phyloP scores from a whole-genome alignment of 2,113 vertebrate species.

The Tragulus kanchil region DNA sequence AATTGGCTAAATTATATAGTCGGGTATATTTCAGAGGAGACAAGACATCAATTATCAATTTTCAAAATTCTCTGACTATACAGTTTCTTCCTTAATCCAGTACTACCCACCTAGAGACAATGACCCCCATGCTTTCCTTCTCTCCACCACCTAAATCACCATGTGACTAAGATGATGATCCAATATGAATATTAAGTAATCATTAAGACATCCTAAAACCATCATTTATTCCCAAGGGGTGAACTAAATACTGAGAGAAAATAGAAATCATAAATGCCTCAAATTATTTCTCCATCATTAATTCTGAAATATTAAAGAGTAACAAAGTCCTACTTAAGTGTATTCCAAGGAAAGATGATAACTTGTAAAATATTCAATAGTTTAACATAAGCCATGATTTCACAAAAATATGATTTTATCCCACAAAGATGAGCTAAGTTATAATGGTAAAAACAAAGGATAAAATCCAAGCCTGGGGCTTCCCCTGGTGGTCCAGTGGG shows the following conservation, averaged over 20 bases:
- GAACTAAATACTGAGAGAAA: background rate
- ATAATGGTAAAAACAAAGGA: background rate
- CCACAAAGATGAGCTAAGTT: background rate
- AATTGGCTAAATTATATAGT: slow-evolving; percentile 32
- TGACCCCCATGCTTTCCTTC: background rate
- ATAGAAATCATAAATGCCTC: slow-evolving; percentile 36
- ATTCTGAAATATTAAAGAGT: slow-evolving; percentile 1
- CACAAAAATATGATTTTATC: background rate
- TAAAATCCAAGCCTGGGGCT: background rate
- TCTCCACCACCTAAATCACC: background rate
- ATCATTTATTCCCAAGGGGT: background rate
- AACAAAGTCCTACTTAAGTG: background rate
- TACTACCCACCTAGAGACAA: background rate
- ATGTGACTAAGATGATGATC: background rate
- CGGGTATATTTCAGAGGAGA: slow-evolving; percentile 9
- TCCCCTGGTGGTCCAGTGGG: too few species aligned
- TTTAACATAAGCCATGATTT: slow-evolving; percentile 42
- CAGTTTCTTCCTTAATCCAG: background rate
- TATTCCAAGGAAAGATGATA: background rate
- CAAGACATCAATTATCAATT: background rate
- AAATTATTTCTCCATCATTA: slow-evolving; percentile 14
- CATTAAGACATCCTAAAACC: background rate
- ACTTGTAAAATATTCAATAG: slow-evolving; percentile 1
- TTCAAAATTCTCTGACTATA: background rate
- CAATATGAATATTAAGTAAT: background rate